These are phyloP conservation scores for Sitta europaea DNA, from an alignment of 2,113 vertebrate genomes.

Conservation along the genomic window DNA sequence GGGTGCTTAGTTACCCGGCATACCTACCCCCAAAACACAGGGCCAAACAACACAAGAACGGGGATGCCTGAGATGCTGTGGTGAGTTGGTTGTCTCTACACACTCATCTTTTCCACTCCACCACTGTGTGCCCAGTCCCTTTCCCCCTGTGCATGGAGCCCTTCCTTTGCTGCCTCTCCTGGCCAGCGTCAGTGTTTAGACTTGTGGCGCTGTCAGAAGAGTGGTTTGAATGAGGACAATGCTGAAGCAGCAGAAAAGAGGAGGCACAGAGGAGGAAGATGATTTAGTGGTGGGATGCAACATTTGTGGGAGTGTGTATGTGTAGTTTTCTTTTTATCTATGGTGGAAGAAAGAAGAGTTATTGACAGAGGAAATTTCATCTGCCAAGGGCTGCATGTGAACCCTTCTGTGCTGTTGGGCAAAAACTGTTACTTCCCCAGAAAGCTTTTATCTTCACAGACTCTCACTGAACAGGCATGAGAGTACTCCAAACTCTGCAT, in stretches of 20 bases:
- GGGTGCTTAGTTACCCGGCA: not conserved
- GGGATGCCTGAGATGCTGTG: not conserved
- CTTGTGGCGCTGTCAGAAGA: not conserved
- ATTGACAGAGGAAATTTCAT: not conserved
- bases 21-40: not conserved
- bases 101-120: not conserved
- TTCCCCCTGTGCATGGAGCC: not conserved
- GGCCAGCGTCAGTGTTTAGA: rapidly evolving
- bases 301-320: not conserved
- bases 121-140: rapidly evolving
- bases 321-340: not conserved
- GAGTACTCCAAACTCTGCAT: not conserved
- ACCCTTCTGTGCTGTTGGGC: not conserved
- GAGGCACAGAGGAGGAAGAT: not conserved
- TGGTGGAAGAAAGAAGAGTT: not conserved
- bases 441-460: not conserved
- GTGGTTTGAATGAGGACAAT: not conserved
- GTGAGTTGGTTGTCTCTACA: not conserved
- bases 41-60: not conserved
- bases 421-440: not conserved
- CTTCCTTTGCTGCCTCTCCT: not conserved
- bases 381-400: not conserved
- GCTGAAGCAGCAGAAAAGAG: not conserved
- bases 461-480: not conserved
- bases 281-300: not conserved